phyloP scores from a whole-genome alignment of 2,888 invertebrate genomes.

The Ectemnius continuus region DNA sequence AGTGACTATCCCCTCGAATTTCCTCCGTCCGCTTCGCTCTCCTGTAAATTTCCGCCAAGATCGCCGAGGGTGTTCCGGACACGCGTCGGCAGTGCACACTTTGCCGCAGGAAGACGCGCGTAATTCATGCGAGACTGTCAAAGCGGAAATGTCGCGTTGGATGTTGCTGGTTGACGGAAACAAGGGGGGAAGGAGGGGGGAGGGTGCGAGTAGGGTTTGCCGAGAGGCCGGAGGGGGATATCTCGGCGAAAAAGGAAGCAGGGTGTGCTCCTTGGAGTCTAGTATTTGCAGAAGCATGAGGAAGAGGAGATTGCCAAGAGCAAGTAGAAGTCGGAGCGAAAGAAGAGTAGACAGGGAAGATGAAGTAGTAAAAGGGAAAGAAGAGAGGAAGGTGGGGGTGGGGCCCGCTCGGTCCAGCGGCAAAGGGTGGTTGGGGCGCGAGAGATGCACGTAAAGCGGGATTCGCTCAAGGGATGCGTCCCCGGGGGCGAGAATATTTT shows the following conservation, averaged over 20 bases:
- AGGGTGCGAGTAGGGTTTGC: neutral
- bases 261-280: neutral
- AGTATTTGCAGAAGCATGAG: neutral
- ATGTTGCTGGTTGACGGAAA: constrained; percentile 13
- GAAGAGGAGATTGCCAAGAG: neutral
- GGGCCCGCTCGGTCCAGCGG: neutral
- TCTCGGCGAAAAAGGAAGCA: neutral
- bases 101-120: constrained; percentile 11
- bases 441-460: constrained; percentile 41
- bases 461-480: constrained; percentile 43
- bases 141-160: constrained; percentile 28
- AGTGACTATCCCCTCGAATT: neutral
- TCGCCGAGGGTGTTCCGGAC: constrained; percentile 13
- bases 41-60: neutral
- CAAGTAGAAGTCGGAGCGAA: neutral
- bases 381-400: neutral
- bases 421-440: neutral
- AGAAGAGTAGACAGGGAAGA: no score
- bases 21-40: neutral
- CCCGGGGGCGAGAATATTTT: constrained; percentile 48
- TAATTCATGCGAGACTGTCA: constrained; percentile 47
- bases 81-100: constrained; percentile 4
- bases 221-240: neutral
- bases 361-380: no score
- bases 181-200: constrained; percentile 22